Base-by-base conservation (phyloP, 2,113 vertebrate species). In the Rynchops niger region DNA sequence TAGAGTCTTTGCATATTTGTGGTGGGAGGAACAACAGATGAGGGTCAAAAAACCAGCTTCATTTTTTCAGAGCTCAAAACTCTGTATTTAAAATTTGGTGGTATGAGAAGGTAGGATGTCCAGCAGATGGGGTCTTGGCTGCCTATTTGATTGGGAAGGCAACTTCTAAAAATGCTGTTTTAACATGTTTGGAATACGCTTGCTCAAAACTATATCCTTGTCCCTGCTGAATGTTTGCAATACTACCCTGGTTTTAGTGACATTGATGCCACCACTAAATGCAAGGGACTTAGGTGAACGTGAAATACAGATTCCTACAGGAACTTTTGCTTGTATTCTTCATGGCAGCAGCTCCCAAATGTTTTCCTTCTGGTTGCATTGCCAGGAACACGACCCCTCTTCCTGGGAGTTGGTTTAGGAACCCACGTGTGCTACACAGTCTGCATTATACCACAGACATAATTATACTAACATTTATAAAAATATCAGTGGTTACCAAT, bases 391-490 rank as follows among this genome's bases (percentile, higher is more conserved):
- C 0, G 3, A 59, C 9, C 4, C 3, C 29, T 78, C 15, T 63
- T 92, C 18, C 29, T 73, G 40, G 50, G 22, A 92, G 20, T 0
- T 2, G 2, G 20, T 81, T 88, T 88, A 94, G 76, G 52, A 88
- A 52, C 29, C 5, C 12, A 5, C 17, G 19, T 16, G 5, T 45
- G 61, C 40, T 61, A n/a, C 30, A 14, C 0, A 0, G 13, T 72
- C 66, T 72, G 58, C 27, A 20, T 58, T 62, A 53, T 19, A 81
- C 22, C 45, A 19, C 12, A 79, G 34, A 11, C 21, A 30, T 59
- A 66, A 58, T 59, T 40, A 43, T 6, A 67, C 4, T 36, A 63
- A 34, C 11, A 30, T 78, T 63, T 22, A 20, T 43, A 22, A 90
- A 88, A 61, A 2, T 4, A n/a, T 14, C 14, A 59, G 8, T 70